phyloP scores from a whole-genome alignment of 2,797 vertebrate species.

The Microchirus variegatus region DNA sequence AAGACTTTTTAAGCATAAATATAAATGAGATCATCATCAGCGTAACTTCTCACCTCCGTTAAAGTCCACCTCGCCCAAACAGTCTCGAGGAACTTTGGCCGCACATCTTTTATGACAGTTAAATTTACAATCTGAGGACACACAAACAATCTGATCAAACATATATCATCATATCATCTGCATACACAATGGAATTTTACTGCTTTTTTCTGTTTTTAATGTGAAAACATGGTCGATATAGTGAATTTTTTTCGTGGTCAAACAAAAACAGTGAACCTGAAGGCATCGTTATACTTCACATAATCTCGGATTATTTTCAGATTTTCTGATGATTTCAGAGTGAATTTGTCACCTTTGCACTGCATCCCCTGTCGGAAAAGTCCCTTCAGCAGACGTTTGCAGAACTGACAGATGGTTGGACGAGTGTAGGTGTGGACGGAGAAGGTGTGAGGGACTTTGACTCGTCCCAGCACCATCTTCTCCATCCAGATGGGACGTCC shows the following conservation, averaged over 20 bases:
- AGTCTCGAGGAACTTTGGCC: conserved; percentile 92
- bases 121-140: conserved; percentile 91
- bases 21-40: too few species aligned
- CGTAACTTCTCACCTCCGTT: conserved; percentile 86
- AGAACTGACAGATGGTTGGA: conserved; percentile 94
- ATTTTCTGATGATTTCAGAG: neutral
- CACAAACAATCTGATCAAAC: neutral
- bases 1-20: too few species aligned
- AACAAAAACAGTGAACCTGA: too few species aligned
- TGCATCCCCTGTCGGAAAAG: conserved; percentile 96
- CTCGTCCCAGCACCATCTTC: conserved; percentile 92
- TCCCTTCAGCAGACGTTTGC: conserved; percentile 92
- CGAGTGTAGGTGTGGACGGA: conserved; percentile 93
- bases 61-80: conserved; percentile 92
- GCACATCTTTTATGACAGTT: conserved; percentile 97
- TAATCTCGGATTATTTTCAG: neutral
- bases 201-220: too few species aligned
- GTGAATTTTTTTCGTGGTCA: too few species aligned
- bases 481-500: conserved; percentile 97
- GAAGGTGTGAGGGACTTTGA: conserved; percentile 95
- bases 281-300: neutral
- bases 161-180: too few species aligned
- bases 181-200: too few species aligned
- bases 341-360: conserved; percentile 85
- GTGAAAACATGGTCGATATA: too few species aligned